Base-by-base conservation (phyloP, 2,113 vertebrate genomes). In the Ptilonorhynchus violaceus region DNA sequence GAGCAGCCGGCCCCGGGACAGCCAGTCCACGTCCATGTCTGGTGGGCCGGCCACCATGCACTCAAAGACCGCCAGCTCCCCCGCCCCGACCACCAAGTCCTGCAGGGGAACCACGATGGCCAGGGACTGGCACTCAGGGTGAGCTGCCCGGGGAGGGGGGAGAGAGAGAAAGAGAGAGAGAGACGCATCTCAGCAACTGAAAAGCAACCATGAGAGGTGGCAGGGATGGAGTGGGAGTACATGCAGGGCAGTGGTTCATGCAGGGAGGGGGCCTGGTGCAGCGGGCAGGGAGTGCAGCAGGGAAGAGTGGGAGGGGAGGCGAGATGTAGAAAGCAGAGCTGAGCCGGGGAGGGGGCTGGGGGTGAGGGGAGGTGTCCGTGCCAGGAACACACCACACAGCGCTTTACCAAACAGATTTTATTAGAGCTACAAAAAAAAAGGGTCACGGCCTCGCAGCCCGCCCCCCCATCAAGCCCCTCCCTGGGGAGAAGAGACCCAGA, bases 1-100 rank as follows among this genome's bases (percentile, higher is more conserved):
- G 97, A 99, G 98, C 95, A 99, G 98, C 94, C 98, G 99, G 67
- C 99, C 99, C 33, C 98, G 98, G 14, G 99, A 98, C 50, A 99
- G 97, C 99, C 99, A 99, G 97, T 99, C 99, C 82, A 99, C 99
- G 11, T 99, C 99, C 47, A 99, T 98, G 97, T 99, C 99, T n/a
- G 99, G 98, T 0, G 99, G 99, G 74, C 99, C 99, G 4, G 98
- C 98, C 94, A 99, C 98, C 91, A 99, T 97, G 97, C 99, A 99
- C 98, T 99, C 99, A 93, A 99, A 99, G 96, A 99, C 92, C 13
- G 98, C 99, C 14, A 98, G 99, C 97, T 99, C 99, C 79, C 99
- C 99, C 30, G 99, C 99, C 93, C 98, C 98, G 96, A 99, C 99
- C 88, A 98, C 98, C 97, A 99, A 98, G 96, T 99, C 99, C 97